A percentile compares a stretch with the other conserved stretches of the same genome.
Evolutionary conservation across 2,888 invertebrate genomes (phyloP).

Genomic region (Ochlodes sylvanus): DNA sequence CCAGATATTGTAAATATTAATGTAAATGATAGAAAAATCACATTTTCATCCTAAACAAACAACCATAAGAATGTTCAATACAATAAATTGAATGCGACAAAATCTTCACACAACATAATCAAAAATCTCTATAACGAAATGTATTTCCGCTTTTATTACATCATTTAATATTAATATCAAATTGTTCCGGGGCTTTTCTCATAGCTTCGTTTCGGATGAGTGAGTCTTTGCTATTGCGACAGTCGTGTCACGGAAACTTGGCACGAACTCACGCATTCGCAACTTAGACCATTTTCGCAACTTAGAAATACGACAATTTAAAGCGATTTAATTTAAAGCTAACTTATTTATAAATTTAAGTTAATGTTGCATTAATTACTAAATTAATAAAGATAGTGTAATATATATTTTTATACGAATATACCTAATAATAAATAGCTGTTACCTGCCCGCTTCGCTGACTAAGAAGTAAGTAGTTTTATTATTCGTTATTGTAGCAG

Average conservation of each 20-base stretch:
- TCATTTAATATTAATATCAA: conserved; percentile 25
- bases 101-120: not conserved
- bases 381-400: not conserved
- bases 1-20: too few relatives aligned
- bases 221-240: conserved; percentile 18
- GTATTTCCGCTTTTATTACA: conserved; percentile 24
- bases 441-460: too few relatives aligned
- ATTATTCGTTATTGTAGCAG: too few relatives aligned
- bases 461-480: too few relatives aligned
- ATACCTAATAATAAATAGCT: too few relatives aligned
- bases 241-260: conserved; percentile 28
- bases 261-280: conserved; percentile 22
- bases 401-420: too few relatives aligned
- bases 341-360: not conserved
- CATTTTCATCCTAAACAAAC: too few relatives aligned
- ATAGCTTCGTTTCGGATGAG: conserved; percentile 23
- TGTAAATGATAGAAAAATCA: too few relatives aligned
- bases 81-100: not conserved
- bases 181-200: conserved; percentile 25
- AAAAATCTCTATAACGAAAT: conserved; percentile 1
- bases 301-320: conserved; percentile 22
- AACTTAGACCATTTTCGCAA: conserved; percentile 24
- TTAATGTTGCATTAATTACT: not conserved
- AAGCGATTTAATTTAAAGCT: conserved; percentile 26
- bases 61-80: too few relatives aligned